Conservation (phyloP, 2,797 vertebrate species). For the Melanotaenia maccullochi region DNA sequence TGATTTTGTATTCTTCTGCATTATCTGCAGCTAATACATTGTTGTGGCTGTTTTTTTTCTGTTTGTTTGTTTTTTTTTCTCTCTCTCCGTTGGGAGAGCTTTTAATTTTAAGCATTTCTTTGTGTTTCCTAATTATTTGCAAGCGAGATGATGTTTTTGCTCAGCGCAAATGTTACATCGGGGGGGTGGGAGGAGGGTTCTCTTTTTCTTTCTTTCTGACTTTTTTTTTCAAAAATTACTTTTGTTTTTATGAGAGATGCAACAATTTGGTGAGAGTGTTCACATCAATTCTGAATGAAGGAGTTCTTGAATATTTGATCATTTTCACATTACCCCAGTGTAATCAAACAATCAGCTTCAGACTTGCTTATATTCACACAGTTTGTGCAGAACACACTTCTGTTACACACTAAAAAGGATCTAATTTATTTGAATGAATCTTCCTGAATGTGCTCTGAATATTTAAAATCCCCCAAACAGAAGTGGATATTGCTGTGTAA, state of each 20-base stretch:
- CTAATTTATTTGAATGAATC: constrained; percentile 17
- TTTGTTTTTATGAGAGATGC: neutral
- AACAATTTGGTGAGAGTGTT: constrained; percentile 21
- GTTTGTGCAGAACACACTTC: constrained; percentile 44
- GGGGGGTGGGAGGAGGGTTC: neutral
- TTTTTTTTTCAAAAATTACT: neutral
- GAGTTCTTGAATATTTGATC: constrained; percentile 52
- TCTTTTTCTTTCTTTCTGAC: too few relatives aligned
- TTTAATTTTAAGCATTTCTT: constrained; percentile 27
- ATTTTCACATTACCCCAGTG: constrained; percentile 25
- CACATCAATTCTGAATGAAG: constrained; percentile 25
- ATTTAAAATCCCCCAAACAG: constrained; percentile 7
- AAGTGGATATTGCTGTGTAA: constrained; percentile 5
- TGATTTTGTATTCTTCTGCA: constrained; percentile 9
- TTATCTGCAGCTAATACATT: constrained; percentile 24
- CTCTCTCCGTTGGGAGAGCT: constrained; percentile 17
- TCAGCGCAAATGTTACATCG: constrained; percentile 15
- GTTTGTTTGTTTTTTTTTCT: too few relatives aligned
- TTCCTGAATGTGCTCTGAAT: constrained; percentile 9
- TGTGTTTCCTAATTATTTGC: constrained; percentile 6
- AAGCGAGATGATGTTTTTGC: constrained; percentile 24
- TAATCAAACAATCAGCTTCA: constrained; percentile 51
- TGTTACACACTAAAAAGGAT: constrained; percentile 8
- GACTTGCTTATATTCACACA: constrained; percentile 40
- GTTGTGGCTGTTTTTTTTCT: too few relatives aligned